Evolutionary conservation across 2,113 vertebrate genomes (phyloP), one percentile per base, ranked within the genome.

Genomic region (Pagrus major): DNA sequence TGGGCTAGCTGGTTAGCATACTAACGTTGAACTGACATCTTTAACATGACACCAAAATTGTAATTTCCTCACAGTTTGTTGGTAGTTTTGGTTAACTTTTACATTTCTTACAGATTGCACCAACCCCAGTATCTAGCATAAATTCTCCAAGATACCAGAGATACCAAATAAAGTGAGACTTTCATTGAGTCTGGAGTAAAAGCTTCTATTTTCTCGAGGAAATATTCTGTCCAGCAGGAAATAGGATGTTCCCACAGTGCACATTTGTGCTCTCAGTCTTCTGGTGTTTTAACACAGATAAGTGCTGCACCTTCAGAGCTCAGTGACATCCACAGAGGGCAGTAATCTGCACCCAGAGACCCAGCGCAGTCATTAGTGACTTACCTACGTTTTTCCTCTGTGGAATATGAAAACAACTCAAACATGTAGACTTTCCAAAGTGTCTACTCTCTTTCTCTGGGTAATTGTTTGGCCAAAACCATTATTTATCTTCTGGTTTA

Each of bases 401-500:
- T 11, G 58, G 42, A 60, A 80, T 80, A 68, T 82, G 37, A 18
- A 58, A 84, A 66, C 58, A 33, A 44, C 56, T 71, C 31, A 14
- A 1, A 31, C 10, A 25, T 54, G 15, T 15, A 18, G 20, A 68
- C 29, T 59, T 56, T 35, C 4, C 4, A 8, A 0, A 69, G 52
- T 59, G 39, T 76, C 75, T 64, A 35, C 63, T 72, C 42, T 63
- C 14, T 74, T 37, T 71, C 39, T 63, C 54, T 15, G 63, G 55
- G 29, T 77, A 63, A 64, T 21, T 71, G 35, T 71, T 85, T 63
- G 46, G 51, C 44, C 16, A 25, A 41, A 76, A 76, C 66, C 60
- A 47, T 71, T 58, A 76, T 85, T 15, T 76, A 33, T 86, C 59
- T 71, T 59, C 47, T 12, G 64, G 37, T 46, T 69, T 54, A 39